These are phyloP conservation scores for Gnatocerus cornutus DNA, from an alignment of 2,888 invertebrate species.

Conservation along the genomic window DNA sequence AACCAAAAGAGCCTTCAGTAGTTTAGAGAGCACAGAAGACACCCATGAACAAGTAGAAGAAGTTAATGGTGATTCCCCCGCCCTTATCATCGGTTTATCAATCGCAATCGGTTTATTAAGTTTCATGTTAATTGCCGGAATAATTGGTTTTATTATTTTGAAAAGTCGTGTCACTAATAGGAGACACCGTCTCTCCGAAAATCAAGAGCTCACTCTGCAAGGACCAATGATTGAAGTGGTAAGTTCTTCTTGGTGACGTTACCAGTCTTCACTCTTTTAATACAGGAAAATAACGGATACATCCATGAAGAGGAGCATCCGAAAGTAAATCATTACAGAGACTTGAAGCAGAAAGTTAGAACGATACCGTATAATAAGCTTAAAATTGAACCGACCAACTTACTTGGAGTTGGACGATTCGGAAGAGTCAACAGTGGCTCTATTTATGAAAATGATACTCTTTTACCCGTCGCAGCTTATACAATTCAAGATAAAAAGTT, in stretches of 20 bases:
- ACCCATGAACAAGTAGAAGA: slow-evolving; percentile 70
- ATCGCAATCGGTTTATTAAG: slow-evolving; percentile 83
- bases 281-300: slow-evolving; percentile 83
- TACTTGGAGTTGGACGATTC: slow-evolving; percentile 84
- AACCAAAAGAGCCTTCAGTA: slow-evolving; percentile 79
- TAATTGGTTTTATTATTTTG: slow-evolving; percentile 78
- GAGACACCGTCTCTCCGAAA: slow-evolving; percentile 73
- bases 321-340: slow-evolving; percentile 80
- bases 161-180: slow-evolving; percentile 71
- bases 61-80: slow-evolving; percentile 71
- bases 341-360: slow-evolving; percentile 84
- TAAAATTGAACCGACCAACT: slow-evolving; percentile 78
- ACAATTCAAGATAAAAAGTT: slow-evolving; percentile 76
- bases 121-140: slow-evolving; percentile 77
- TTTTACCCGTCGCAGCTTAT: slow-evolving; percentile 77
- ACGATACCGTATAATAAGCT: slow-evolving; percentile 82
- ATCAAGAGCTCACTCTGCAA: slow-evolving; percentile 82
- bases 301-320: slow-evolving; percentile 81
- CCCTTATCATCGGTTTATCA: slow-evolving; percentile 69
- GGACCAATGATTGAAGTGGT: slow-evolving; percentile 85
- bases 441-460: slow-evolving; percentile 76
- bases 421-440: slow-evolving; percentile 84
- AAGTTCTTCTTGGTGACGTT: slow-evolving; percentile 28
- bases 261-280: neutral
- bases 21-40: slow-evolving; percentile 62